A percentile compares a stretch with the other conserved stretches of the same genome.
These are phyloP conservation scores for Dasysyrphus albostriatus DNA, from an alignment of 2,888 invertebrate species.

Conservation along the genomic window DNA sequence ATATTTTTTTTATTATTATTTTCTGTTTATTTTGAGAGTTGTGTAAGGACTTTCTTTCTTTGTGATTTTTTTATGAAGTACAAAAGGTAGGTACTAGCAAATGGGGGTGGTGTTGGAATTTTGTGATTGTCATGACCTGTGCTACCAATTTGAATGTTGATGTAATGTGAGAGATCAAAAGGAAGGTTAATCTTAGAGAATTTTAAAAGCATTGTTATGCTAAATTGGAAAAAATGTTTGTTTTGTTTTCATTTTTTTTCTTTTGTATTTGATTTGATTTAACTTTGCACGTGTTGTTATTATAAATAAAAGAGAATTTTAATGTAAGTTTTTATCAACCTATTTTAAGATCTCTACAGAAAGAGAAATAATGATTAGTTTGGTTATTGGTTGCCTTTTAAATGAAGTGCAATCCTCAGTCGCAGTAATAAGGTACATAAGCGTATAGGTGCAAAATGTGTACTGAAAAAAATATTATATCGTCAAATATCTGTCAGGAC, in stretches of 20 bases:
- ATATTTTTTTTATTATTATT: neutral
- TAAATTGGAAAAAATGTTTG: conserved; percentile 4
- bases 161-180: conserved; percentile 57
- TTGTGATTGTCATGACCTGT: conserved; percentile 63
- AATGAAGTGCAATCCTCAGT: too few relatives aligned
- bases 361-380: neutral
- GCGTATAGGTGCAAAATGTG: too few relatives aligned
- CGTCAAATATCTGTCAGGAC: too few relatives aligned
- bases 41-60: conserved; percentile 29
- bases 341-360: neutral
- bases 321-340: neutral
- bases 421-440: too few relatives aligned
- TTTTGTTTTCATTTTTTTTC: too few relatives aligned
- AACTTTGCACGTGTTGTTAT: neutral
- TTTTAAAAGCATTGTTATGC: conserved; percentile 9
- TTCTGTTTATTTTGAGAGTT: conserved; percentile 15
- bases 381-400: neutral
- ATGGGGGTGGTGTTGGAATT: neutral
- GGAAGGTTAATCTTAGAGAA: conserved; percentile 47
- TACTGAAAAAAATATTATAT: too few relatives aligned
- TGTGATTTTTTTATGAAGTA: conserved; percentile 15
- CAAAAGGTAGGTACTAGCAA: neutral
- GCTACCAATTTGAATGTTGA: conserved; percentile 64
- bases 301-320: neutral
- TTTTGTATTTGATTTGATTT: neutral